A percentile compares a stretch with the other conserved stretches of the same genome.
Conservation (phyloP, 2,888 invertebrate species). For the Trichacis sp. region DNA sequence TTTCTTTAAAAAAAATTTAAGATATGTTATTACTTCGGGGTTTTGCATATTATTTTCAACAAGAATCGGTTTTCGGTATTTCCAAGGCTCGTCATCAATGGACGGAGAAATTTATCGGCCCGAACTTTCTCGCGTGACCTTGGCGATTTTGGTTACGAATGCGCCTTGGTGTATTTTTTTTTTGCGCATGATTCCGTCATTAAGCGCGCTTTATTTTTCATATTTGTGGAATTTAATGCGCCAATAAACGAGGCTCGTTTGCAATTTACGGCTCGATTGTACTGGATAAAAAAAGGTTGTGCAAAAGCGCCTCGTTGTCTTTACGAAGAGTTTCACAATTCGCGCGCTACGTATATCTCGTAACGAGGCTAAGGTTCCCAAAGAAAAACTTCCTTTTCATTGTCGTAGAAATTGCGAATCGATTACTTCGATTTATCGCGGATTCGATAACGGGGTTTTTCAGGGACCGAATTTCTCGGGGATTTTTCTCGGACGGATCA, state of each 20-base stretch:
- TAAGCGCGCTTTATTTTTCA: slow-evolving; percentile 1
- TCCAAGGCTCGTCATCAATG: slow-evolving; percentile 34
- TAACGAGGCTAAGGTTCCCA: slow-evolving; percentile 29
- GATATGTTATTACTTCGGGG: too few relatives aligned
- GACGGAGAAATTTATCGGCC: slow-evolving; percentile 43
- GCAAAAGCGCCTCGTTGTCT: slow-evolving; percentile 25
- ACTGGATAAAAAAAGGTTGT: neutral
- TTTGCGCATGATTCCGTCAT: slow-evolving; percentile 1
- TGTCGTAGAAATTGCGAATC: neutral
- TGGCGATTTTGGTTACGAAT: slow-evolving; percentile 33
- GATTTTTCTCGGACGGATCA: too few relatives aligned
- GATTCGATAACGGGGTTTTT: too few relatives aligned
- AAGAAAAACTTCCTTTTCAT: slow-evolving; percentile 4
- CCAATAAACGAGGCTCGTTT: slow-evolving; percentile 1
- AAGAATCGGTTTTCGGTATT: too few relatives aligned
- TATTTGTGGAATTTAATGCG: slow-evolving; percentile 1
- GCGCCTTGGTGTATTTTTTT: neutral
- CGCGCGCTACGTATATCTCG: slow-evolving; percentile 16
- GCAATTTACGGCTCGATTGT: slow-evolving; percentile 6
- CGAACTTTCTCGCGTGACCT: slow-evolving; percentile 41
- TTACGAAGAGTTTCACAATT: slow-evolving; percentile 28
- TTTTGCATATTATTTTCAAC: too few relatives aligned
- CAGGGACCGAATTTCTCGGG: too few relatives aligned
- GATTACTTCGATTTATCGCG: too few relatives aligned
- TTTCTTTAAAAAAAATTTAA: too few relatives aligned